A percentile compares a stretch with the other conserved stretches of the same genome.
These are phyloP conservation scores for Griposia aprilina DNA, from an alignment of 2,888 invertebrate species.

Conservation along the genomic window DNA sequence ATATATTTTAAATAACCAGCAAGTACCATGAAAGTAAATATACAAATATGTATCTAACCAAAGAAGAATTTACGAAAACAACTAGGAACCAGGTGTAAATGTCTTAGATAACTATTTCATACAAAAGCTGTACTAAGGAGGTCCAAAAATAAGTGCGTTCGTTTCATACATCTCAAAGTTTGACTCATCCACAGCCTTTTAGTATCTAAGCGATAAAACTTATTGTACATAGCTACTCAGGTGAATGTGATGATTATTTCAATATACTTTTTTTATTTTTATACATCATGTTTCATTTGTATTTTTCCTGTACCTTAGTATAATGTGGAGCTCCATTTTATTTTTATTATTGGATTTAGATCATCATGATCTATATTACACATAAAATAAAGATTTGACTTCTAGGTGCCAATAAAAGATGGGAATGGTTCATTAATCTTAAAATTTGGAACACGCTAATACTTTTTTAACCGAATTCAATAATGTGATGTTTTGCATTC, in stretches of 20 bases:
- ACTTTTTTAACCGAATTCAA: background rate
- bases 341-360: constrained; percentile 3
- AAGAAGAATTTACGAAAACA: constrained; percentile 1
- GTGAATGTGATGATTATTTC: constrained; percentile 46
- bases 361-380: background rate
- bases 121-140: constrained; percentile 16
- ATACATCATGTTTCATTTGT: constrained; percentile 55
- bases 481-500: background rate
- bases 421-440: background rate
- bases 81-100: constrained; percentile 26
- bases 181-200: constrained; percentile 56
- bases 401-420: background rate
- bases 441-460: background rate
- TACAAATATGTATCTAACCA: background rate
- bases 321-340: constrained; percentile 41
- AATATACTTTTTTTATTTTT: constrained; percentile 59
- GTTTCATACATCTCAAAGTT: constrained; percentile 36
- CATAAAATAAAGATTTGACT: constrained; percentile 2
- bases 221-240: constrained; percentile 46
- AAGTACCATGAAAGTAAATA: background rate
- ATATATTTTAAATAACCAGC: background rate
- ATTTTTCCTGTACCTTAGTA: constrained; percentile 25
- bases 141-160: constrained; percentile 44
- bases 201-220: constrained; percentile 41
- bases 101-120: constrained; percentile 17